Evolutionary conservation across 2,797 vertebrate genomes (phyloP).

Genomic region (Gastrophryne carolinensis): DNA sequence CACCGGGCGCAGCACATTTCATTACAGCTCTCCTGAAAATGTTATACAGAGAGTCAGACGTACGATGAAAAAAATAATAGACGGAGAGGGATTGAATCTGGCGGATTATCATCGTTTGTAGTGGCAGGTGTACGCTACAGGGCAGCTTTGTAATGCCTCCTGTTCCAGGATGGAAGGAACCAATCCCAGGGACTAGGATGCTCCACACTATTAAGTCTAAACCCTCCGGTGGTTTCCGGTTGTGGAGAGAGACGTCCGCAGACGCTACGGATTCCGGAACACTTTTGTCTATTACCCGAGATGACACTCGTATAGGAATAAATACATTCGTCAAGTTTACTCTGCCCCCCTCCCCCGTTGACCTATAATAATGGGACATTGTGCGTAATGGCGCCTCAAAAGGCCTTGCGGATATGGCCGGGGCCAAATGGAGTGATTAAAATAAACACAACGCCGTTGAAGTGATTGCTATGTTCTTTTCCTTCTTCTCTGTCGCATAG

Average conservation of each 20-base stretch:
- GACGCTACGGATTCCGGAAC: slow-evolving; percentile 57
- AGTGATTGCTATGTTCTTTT: not conserved
- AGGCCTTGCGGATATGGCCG: slow-evolving; percentile 64
- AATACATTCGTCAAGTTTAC: slow-evolving; percentile 63
- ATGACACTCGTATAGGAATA: slow-evolving; percentile 60
- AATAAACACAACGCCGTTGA: slow-evolving; percentile 12
- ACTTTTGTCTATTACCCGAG: slow-evolving; percentile 62
- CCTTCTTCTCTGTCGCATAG: not conserved
- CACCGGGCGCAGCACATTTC: not conserved
- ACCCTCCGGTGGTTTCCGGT: slow-evolving; percentile 61
- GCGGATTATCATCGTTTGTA: slow-evolving; percentile 62
- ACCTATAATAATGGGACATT: slow-evolving; percentile 56
- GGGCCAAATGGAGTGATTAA: slow-evolving; percentile 59
- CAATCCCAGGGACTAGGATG: slow-evolving; percentile 64
- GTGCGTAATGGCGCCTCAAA: slow-evolving; percentile 59
- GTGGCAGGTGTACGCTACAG: slow-evolving; percentile 61
- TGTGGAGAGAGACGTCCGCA: slow-evolving; percentile 59
- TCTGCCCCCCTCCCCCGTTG: slow-evolving; percentile 44
- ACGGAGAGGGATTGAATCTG: slow-evolving; percentile 49
- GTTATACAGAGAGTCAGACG: slow-evolving; percentile 38
- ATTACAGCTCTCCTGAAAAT: slow-evolving; percentile 43
- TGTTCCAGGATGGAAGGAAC: slow-evolving; percentile 63
- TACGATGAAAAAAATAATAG: slow-evolving; percentile 5
- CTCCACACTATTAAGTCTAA: slow-evolving; percentile 64
- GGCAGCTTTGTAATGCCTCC: slow-evolving; percentile 62